Percentiles rank a stretch among this genome's conserved stretches.
Conservation (phyloP, 1,140 invertebrate genomes). For the Megathymus violae region DNA sequence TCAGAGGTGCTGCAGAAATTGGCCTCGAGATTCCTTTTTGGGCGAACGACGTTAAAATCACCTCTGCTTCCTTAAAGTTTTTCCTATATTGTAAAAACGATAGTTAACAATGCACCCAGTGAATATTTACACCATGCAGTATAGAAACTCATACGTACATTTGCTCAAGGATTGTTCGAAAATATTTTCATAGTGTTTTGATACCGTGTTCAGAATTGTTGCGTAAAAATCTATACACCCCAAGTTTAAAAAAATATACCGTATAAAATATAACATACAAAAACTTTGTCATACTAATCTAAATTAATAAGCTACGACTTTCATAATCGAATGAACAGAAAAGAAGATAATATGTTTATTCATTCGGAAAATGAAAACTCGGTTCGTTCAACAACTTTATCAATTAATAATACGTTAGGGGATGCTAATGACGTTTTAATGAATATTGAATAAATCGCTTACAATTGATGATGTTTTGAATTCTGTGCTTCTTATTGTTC, state of each 20-base stretch:
- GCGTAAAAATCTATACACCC: no score
- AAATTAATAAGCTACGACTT: slow-evolving; percentile 18
- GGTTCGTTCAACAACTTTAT: slow-evolving; percentile 37
- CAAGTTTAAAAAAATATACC: no score
- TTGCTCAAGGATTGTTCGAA: not conserved
- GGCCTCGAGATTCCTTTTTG: no score
- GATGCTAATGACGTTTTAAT: slow-evolving; percentile 49
- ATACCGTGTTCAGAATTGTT: no score
- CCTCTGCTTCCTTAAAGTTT: no score
- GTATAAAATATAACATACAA: not conserved
- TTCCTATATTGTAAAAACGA: no score
- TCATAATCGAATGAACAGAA: slow-evolving; percentile 13
- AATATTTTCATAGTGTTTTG: not conserved
- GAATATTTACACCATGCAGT: no score
- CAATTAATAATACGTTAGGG: slow-evolving; percentile 49
- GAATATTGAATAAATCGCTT: slow-evolving; percentile 27
- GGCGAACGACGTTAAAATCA: no score
- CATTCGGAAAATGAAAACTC: slow-evolving; percentile 44
- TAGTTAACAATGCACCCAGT: no score
- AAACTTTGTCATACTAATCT: not conserved
- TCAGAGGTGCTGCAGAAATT: no score
- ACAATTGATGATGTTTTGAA: slow-evolving; percentile 26
- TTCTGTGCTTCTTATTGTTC: slow-evolving; percentile 11
- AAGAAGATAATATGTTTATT: slow-evolving; percentile 42
- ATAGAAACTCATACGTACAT: no score